These are phyloP conservation scores for Rynchops niger DNA, from an alignment of 2,113 vertebrate species.

Conservation along the genomic window DNA sequence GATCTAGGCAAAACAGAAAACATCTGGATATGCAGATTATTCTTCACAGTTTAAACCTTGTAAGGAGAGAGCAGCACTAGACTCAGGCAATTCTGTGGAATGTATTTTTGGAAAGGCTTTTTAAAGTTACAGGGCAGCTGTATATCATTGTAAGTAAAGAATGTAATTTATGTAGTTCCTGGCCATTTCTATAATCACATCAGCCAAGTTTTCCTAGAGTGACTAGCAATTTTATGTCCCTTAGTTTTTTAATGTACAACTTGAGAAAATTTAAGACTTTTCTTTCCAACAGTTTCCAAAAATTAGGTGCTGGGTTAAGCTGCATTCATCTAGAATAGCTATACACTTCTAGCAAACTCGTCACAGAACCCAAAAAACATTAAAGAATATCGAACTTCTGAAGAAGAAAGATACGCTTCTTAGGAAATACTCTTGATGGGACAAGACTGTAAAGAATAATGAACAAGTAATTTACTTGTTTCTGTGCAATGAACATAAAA, in stretches of 20 bases:
- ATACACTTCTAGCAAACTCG: not conserved
- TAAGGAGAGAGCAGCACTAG: slow-evolving; percentile 24
- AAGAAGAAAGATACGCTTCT: slow-evolving; percentile 8
- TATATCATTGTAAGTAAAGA: slow-evolving; percentile 20
- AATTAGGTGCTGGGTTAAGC: not conserved
- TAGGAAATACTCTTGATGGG: not conserved
- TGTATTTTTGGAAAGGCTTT: slow-evolving; percentile 47
- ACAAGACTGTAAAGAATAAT: not conserved
- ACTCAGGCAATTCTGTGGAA: not conserved
- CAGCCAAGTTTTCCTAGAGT: slow-evolving; percentile 37
- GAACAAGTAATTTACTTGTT: slow-evolving; percentile 5
- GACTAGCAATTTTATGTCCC: slow-evolving; percentile 35
- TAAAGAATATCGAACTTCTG: not conserved
- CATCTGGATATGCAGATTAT: slow-evolving; percentile 22
- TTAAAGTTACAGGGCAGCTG: slow-evolving; percentile 29
- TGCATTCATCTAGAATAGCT: not conserved
- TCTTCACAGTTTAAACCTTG: slow-evolving; percentile 39
- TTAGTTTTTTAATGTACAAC: not conserved
- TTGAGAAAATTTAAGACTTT: not conserved
- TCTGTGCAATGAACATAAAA: not conserved
- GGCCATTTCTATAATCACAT: slow-evolving; percentile 27
- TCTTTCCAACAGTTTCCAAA: not conserved
- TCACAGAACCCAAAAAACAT: not conserved
- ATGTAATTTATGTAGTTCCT: slow-evolving; percentile 32
- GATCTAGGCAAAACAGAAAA: slow-evolving; percentile 19